These are phyloP conservation scores for Drosophila greeni DNA, from an alignment of 2,888 invertebrate species.

Conservation along the genomic window DNA sequence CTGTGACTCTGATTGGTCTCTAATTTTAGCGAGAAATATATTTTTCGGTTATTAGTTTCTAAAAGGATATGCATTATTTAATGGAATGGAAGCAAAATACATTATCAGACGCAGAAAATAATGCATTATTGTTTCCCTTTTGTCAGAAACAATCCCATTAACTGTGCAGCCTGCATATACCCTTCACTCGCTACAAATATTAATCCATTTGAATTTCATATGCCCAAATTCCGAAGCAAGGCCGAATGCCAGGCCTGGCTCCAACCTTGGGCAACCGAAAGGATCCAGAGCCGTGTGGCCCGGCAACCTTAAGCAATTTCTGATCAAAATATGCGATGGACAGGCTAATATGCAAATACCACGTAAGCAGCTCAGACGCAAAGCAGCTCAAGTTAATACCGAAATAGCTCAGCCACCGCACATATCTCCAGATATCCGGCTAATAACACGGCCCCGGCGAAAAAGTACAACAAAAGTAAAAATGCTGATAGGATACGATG, in stretches of 20 bases:
- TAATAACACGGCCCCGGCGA: constrained; percentile 10
- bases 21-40: background rate
- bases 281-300: constrained; percentile 20
- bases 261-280: constrained; percentile 6
- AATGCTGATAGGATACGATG: background rate
- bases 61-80: no score
- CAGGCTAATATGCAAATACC: constrained; percentile 53
- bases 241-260: constrained; percentile 3
- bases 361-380: constrained; percentile 42
- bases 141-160: background rate
- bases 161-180: background rate
- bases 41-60: no score
- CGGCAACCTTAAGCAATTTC: constrained; percentile 54
- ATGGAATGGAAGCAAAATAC: background rate
- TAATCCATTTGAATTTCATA: constrained; percentile 26
- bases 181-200: constrained; percentile 1
- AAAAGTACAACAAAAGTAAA: constrained; percentile 17
- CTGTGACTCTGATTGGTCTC: no score
- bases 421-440: constrained; percentile 51
- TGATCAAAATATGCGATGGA: constrained; percentile 52
- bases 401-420: constrained; percentile 63
- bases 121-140: background rate
- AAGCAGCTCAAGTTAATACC: constrained; percentile 62
- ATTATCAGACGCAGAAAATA: background rate
- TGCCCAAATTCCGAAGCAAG: constrained; percentile 21